A percentile compares a stretch with the other conserved stretches of the same genome.
Conservation (phyloP, 2,888 invertebrate species). For the Drosophila demipolita region DNA sequence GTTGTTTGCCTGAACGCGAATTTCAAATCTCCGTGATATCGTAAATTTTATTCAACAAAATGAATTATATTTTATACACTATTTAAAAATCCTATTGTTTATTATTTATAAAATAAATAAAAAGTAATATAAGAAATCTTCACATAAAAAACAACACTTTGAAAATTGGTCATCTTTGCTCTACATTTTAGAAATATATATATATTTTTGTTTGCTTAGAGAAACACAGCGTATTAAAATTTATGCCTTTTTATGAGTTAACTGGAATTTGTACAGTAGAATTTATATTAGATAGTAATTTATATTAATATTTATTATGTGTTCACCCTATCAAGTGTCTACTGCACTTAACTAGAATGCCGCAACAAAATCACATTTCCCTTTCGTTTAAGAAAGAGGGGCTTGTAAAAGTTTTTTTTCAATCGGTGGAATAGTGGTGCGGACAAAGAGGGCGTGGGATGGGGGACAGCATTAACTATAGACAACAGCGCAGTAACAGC, state of each 20-base stretch:
- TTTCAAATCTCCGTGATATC: background rate
- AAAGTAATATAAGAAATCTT: background rate
- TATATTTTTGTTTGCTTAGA: background rate
- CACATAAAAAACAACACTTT: background rate
- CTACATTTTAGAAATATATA: background rate
- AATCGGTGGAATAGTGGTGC: conserved; percentile 13
- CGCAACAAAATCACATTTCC: conserved; percentile 65
- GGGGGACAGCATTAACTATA: conserved; percentile 26
- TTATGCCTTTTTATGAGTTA: background rate
- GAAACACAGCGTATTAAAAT: no score
- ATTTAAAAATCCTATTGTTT: background rate
- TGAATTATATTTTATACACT: background rate
- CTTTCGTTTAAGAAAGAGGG: conserved; percentile 63
- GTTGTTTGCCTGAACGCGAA: background rate
- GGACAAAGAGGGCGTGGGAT: background rate
- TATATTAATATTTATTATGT: background rate
- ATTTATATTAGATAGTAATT: background rate
- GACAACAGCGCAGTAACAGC: conserved; percentile 26
- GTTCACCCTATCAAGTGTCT: background rate
- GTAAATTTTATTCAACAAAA: background rate
- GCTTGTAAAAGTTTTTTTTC: conserved; percentile 50
- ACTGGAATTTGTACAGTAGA: background rate
- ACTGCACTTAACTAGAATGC: conserved; percentile 51
- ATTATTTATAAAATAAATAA: background rate
- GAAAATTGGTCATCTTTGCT: background rate